These are phyloP conservation scores for Dichetophora obliterata DNA, from an alignment of 2,888 invertebrate species.

Conservation along the genomic window DNA sequence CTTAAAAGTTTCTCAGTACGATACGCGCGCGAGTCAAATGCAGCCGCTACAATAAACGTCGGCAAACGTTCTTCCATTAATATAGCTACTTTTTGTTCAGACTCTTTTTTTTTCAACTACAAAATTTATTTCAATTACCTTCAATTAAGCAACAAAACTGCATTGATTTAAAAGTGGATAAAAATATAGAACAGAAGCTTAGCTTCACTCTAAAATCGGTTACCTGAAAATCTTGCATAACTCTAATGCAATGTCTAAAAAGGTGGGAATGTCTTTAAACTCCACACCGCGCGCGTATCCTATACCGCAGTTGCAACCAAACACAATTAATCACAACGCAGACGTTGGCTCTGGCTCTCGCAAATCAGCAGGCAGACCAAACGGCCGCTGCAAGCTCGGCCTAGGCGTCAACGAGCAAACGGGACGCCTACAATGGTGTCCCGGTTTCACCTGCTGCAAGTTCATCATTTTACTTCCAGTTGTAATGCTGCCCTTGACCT, in stretches of 20 bases:
- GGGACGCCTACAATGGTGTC: conserved; percentile 69
- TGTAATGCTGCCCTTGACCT: conserved; percentile 66
- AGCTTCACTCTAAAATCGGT: neutral
- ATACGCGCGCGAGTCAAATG: conserved; percentile 61
- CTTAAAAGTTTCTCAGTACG: conserved; percentile 55
- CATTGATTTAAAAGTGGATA: conserved; percentile 48
- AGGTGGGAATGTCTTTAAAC: neutral
- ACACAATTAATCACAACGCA: conserved; percentile 27
- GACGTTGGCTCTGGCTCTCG: neutral
- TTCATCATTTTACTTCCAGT: conserved; percentile 67
- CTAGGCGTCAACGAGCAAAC: conserved; percentile 67
- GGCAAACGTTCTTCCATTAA: conserved; percentile 3
- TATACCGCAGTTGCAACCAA: conserved; percentile 57
- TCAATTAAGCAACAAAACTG: conserved; percentile 54
- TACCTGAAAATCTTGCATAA: neutral
- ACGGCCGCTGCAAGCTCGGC: conserved; percentile 50
- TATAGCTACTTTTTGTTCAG: neutral
- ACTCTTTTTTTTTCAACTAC: conserved; percentile 34
- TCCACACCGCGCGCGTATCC: conserved; percentile 35
- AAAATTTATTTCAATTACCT: conserved; percentile 53
- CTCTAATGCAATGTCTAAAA: conserved; percentile 7
- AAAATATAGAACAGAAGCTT: neutral
- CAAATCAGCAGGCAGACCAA: neutral
- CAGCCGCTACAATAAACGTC: conserved; percentile 50
- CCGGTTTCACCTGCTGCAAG: conserved; percentile 68